Base-by-base conservation (phyloP, 2,113 vertebrate species). In the Delphinapterus leucas region DNA sequence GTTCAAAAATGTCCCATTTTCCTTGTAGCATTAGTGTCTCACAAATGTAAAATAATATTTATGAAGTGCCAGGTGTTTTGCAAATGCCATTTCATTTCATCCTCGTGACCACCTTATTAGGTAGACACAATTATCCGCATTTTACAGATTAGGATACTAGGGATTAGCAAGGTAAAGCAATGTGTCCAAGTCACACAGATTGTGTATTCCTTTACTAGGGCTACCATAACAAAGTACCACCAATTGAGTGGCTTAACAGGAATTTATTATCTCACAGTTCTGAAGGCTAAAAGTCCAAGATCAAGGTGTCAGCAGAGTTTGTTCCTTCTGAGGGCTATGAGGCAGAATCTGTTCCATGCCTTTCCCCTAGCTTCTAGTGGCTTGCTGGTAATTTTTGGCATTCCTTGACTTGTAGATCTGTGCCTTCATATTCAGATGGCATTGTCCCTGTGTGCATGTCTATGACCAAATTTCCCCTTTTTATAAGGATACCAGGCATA, bases 51-150 rank as follows among this genome's bases (percentile, higher is more conserved):
- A 76, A 47, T 68, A 70, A n/a, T 81, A 70, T 44, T 93, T 95
- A 63, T 67, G 20, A 36, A 63, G 15, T 81, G 31, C 65, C 60
- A 77, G 47, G 21, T 87, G 11, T 71, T 93, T 70, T 71, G 53
- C 82, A 96, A 95, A 91, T 85, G 71, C 13, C 86, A 88, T 91
- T 93, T 95, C 44, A 88, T 68, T 97, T 94, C 33, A 85, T 95
- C 28, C 20, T 53, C 9, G 14, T 70, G 63, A 90, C 49, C 2
- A 25, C 18, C 25, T 49, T 85, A 58, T 53, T 53, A 86, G 9
- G 38, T 68, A 67, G 71, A 68, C 47, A 41, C 25, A 71, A 15
- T 88, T 71, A 44, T 11, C n/a, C 47, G 79, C 47, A 79, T 90
- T 94, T 79, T 95, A 94, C 10, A 92, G 73, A 89, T 95, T 88